Evolutionary conservation across 2,113 vertebrate species (phyloP), one percentile per base, ranked within the genome.

Genomic region (Agelaius tricolor): DNA sequence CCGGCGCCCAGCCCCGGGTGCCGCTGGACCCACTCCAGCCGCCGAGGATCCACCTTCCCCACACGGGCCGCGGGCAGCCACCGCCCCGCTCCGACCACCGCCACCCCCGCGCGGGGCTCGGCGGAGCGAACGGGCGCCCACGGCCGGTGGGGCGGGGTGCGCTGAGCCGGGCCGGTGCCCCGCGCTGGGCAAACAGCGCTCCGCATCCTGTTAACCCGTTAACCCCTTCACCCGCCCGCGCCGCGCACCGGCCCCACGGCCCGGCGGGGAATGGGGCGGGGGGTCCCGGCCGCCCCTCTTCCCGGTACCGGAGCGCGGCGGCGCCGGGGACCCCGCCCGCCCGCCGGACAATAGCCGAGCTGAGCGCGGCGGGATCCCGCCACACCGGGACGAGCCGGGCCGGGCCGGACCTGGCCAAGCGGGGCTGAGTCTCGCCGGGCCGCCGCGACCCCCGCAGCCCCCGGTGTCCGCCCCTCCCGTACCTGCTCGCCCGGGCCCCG

Each of bases 21-120:
- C 89, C 8, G 87, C 84, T 96, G 95, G 95, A 71, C 1, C 67
- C 28, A 71, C 86, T 96, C 94, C 95, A 96, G 87, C 35, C 27
- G 39, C 46, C 20, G 11, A 55, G 76, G 68, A 80, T 46, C 77
- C 41, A 12, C 81, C 74, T 52, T 73, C 82, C 93, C 73, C 68
- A 51, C 54, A 37, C 69, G 52, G 76, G 28, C 76, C 27, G 31
- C 20, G 43, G 62, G 84, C 67, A 31, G 43, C 46, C 61, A 19
- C 52, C 49, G 52, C 76, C 90, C 82, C 47, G 15, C 7, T 55
- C 13, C 41, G 24, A 35, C 51, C 76, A 35, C 59, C n/a, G 37
- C 35, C 22, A 55, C 8, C 22, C 20, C 20, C 20, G 13, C 9
- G 27, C n/a, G 46, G 61, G 13, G 28, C 22, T 39, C 41, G 35